Evolutionary conservation across 2,797 vertebrate genomes (phyloP).

Genomic region (Australoheros facetus): DNA sequence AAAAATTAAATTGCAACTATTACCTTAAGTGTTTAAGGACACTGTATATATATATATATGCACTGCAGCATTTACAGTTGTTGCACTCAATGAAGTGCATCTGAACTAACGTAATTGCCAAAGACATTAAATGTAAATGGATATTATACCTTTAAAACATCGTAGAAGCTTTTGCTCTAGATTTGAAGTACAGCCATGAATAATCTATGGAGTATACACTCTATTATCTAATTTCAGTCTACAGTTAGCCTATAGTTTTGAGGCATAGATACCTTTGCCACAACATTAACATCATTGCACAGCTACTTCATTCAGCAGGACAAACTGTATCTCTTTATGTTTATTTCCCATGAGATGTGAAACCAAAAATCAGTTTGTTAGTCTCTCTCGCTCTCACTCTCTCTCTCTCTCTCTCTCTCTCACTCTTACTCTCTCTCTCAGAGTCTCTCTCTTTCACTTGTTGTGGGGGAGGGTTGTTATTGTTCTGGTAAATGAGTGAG

Average conservation of each 20-base stretch:
- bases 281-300: not conserved
- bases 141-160: not conserved
- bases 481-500: conserved; percentile 84
- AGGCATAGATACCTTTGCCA: not conserved
- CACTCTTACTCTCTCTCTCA: not conserved
- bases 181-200: not conserved
- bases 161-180: not conserved
- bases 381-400: conserved; percentile 40
- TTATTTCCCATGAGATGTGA: conserved; percentile 59
- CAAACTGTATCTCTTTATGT: conserved; percentile 32
- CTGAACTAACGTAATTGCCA: not conserved
- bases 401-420: conserved; percentile 28
- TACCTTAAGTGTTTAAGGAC: not conserved
- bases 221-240: not conserved
- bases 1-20: not conserved
- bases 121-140: not conserved
- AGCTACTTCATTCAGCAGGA: conserved; percentile 13
- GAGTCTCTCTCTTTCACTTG: conserved; percentile 31
- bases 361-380: conserved; percentile 70
- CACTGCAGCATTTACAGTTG: not conserved
- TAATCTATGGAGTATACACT: not conserved
- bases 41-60: not conserved
- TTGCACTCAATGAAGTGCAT: not conserved
- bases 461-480: conserved; percentile 78
- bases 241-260: not conserved